Evolutionary conservation across 2,113 vertebrate genomes (phyloP).

Genomic region (Prietella phreatophila): DNA sequence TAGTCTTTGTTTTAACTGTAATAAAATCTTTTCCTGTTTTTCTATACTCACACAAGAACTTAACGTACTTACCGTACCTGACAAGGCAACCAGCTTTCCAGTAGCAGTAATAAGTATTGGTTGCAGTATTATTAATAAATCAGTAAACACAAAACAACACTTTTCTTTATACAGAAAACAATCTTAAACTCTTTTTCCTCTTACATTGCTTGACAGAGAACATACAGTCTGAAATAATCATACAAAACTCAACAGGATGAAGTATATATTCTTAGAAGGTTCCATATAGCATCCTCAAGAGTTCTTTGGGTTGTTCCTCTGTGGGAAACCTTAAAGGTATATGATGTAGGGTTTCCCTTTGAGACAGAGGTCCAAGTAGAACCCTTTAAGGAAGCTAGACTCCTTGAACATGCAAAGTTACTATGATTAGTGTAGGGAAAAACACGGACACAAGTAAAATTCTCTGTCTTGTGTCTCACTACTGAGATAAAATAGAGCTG

Average conservation of each 20-base stretch:
- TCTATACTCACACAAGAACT: neutral
- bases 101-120: neutral
- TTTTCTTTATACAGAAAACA: neutral
- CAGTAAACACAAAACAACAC: neutral
- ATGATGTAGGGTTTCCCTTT: neutral
- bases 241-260: neutral
- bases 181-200: neutral
- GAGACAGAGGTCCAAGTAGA: neutral
- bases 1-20: neutral
- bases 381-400: neutral
- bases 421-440: neutral
- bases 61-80: no score
- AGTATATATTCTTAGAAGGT: neutral
- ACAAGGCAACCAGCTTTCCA: no score
- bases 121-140: neutral
- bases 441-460: neutral
- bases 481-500: neutral
- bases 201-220: neutral
- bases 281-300: neutral
- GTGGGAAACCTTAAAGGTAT: neutral
- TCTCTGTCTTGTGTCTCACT: neutral
- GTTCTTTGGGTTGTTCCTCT: neutral
- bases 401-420: neutral
- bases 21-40: neutral
- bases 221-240: neutral